A percentile compares a stretch with the other conserved stretches of the same genome.
These are phyloP conservation scores for Varroa destructor DNA, from an alignment of 1,140 invertebrate species.

Conservation along the genomic window DNA sequence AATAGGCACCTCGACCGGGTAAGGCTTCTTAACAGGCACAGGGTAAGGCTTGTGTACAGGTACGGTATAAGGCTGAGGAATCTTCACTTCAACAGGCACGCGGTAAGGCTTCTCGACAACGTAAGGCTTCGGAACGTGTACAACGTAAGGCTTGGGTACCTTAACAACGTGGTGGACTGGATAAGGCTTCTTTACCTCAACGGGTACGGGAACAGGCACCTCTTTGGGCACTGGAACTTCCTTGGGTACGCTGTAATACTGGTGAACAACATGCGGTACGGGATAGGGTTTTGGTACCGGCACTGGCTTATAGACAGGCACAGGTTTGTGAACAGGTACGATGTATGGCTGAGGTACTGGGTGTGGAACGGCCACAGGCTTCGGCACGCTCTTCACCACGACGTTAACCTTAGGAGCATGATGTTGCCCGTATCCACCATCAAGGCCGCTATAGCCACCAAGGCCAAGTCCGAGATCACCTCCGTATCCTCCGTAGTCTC, in stretches of 20 bases:
- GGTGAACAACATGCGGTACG: slow-evolving; percentile 11
- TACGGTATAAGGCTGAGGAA: slow-evolving; percentile 14
- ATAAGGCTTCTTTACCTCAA: slow-evolving; percentile 21
- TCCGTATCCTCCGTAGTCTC: slow-evolving; percentile 24
- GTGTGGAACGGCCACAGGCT: slow-evolving; percentile 3
- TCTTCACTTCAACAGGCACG: slow-evolving; percentile 21
- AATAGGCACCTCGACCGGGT: slow-evolving; percentile 10
- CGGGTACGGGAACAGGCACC: slow-evolving; percentile 14
- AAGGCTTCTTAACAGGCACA: slow-evolving; percentile 21
- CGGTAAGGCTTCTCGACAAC: slow-evolving; percentile 12
- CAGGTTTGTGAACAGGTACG: slow-evolving; percentile 15
- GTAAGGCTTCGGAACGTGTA: slow-evolving; percentile 24
- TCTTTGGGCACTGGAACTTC: slow-evolving; percentile 22
- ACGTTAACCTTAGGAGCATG: slow-evolving; percentile 19
- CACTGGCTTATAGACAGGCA: slow-evolving; percentile 12
- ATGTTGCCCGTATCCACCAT: background rate
- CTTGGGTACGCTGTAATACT: slow-evolving; percentile 11
- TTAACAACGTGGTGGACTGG: slow-evolving; percentile 11
- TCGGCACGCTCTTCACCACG: slow-evolving; percentile 18
- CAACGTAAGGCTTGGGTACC: slow-evolving; percentile 20
- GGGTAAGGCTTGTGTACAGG: slow-evolving; percentile 14
- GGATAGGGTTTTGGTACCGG: slow-evolving; percentile 4
- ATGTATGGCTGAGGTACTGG: slow-evolving; percentile 4
- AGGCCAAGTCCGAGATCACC: background rate
- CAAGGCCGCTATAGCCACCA: background rate